A percentile compares a stretch with the other conserved stretches of the same genome.
Evolutionary conservation across 2,888 invertebrate species (phyloP).

Genomic region (Dendrolimus pini): DNA sequence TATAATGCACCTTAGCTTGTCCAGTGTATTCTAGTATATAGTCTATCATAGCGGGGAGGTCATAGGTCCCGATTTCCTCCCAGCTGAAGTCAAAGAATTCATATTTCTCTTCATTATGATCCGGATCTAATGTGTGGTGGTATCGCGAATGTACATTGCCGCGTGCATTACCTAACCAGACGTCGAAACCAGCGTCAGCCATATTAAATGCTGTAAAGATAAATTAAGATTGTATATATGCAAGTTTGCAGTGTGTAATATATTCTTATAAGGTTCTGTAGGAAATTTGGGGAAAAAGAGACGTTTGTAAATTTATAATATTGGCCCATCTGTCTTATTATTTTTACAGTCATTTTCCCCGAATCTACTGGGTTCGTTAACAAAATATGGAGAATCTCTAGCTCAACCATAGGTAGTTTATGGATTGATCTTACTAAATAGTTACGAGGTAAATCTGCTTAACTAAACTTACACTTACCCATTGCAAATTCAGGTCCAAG

Average conservation of each 20-base stretch:
- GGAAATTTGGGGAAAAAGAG: too few species aligned
- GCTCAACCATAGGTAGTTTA: too few species aligned
- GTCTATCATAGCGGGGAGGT: constrained; percentile 54
- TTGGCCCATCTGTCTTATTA: too few species aligned
- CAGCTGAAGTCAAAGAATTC: constrained; percentile 54
- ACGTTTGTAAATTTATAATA: too few species aligned
- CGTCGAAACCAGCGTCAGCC: constrained; percentile 81
- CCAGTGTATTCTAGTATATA: constrained; percentile 38
- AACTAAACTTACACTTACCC: constrained; percentile 22
- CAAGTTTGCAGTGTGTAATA: too few species aligned
- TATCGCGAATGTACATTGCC: constrained; percentile 83
- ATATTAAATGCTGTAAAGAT: constrained; percentile 78
- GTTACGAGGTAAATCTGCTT: too few species aligned
- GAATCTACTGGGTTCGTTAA: too few species aligned
- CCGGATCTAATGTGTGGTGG: constrained; percentile 62
- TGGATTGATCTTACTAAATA: too few species aligned
- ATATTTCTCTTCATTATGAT: constrained; percentile 23
- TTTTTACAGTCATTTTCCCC: too few species aligned
- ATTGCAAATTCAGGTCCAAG: constrained; percentile 31
- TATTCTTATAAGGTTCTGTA: too few species aligned
- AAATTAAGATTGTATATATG: not conserved
- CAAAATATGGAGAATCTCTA: too few species aligned
- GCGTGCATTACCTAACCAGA: constrained; percentile 90
- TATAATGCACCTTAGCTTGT: constrained; percentile 42
- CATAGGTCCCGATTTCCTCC: constrained; percentile 51